Evolutionary conservation across 2,797 vertebrate genomes (phyloP).

Genomic region (Heterohyrax brucei): DNA sequence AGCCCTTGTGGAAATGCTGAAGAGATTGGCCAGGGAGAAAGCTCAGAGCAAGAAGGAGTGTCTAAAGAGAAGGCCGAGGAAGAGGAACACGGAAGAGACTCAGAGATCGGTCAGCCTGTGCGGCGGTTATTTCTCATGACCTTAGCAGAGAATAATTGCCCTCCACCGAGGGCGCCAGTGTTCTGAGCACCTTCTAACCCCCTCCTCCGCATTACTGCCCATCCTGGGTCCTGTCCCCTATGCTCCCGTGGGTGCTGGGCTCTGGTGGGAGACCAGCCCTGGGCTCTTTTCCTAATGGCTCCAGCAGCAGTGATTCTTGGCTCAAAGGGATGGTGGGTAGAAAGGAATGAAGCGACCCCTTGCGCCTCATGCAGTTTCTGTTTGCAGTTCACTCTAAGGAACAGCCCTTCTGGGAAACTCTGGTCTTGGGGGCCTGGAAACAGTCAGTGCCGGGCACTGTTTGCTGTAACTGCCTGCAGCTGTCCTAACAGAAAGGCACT

Average conservation of each 20-base stretch:
- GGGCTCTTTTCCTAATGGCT: neutral
- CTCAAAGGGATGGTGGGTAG: neutral
- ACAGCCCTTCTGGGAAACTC: neutral
- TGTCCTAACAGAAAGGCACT: neutral
- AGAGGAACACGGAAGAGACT: neutral
- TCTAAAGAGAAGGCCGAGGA: neutral
- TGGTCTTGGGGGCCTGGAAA: neutral
- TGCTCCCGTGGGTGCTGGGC: neutral
- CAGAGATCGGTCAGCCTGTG: neutral
- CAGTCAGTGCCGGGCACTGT: neutral
- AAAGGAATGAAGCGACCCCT: neutral
- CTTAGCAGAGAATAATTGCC: neutral
- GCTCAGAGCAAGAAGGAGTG: neutral
- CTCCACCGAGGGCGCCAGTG: neutral
- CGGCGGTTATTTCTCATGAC: neutral
- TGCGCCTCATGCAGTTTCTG: neutral
- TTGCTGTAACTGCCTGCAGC: neutral
- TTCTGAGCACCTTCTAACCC: too few relatives aligned
- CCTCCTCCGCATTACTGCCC: neutral
- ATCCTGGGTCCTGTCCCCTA: neutral
- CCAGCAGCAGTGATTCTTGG: constrained; percentile 11
- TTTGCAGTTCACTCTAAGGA: neutral
- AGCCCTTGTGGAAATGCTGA: neutral
- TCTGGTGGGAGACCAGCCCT: neutral
- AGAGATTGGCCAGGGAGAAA: neutral